Evolutionary conservation across 2,888 invertebrate species (phyloP).

Genomic region (Mactromeris polynyma): DNA sequence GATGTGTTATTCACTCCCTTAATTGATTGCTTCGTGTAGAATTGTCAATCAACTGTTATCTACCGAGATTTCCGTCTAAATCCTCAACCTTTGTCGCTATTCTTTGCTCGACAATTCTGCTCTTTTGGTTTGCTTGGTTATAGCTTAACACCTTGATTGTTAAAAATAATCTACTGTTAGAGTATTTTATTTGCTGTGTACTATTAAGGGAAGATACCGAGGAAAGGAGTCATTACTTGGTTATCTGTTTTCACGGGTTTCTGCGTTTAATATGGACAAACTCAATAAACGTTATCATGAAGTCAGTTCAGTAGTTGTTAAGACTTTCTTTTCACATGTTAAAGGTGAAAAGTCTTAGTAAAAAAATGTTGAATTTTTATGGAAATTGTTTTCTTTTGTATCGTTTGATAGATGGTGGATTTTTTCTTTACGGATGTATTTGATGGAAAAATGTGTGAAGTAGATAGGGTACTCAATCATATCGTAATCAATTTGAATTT

Average conservation of each 20-base stretch:
- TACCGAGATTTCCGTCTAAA: slow-evolving; percentile 30
- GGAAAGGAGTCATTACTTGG: slow-evolving; percentile 10
- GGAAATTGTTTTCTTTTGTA: slow-evolving; percentile 42
- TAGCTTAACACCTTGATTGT: slow-evolving; percentile 26
- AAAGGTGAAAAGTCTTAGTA: slow-evolving; percentile 35
- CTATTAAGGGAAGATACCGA: slow-evolving; percentile 32
- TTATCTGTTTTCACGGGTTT: slow-evolving; percentile 50
- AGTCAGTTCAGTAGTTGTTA: slow-evolving; percentile 21
- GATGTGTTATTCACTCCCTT: neutral
- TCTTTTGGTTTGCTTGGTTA: slow-evolving; percentile 18
- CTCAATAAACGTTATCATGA: slow-evolving; percentile 33
- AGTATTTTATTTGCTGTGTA: slow-evolving; percentile 35
- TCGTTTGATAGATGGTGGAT: slow-evolving; percentile 21
- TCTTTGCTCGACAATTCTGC: slow-evolving; percentile 25
- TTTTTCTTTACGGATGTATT: slow-evolving; percentile 15
- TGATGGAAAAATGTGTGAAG: slow-evolving; percentile 22
- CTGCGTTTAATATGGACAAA: slow-evolving; percentile 5
- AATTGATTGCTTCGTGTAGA: slow-evolving; percentile 24
- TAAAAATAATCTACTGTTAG: slow-evolving; percentile 37
- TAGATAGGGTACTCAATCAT: slow-evolving; percentile 30
- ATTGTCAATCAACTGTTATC: slow-evolving; percentile 49
- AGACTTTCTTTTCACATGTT: slow-evolving; percentile 16
- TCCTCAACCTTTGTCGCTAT: slow-evolving; percentile 39
- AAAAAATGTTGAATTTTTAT: slow-evolving; percentile 40
- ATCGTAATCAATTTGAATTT: slow-evolving; percentile 20